These are phyloP conservation scores for Ptychodera flava DNA, from an alignment of 35 echinoderm and acorn worm species.

Conservation along the genomic window DNA sequence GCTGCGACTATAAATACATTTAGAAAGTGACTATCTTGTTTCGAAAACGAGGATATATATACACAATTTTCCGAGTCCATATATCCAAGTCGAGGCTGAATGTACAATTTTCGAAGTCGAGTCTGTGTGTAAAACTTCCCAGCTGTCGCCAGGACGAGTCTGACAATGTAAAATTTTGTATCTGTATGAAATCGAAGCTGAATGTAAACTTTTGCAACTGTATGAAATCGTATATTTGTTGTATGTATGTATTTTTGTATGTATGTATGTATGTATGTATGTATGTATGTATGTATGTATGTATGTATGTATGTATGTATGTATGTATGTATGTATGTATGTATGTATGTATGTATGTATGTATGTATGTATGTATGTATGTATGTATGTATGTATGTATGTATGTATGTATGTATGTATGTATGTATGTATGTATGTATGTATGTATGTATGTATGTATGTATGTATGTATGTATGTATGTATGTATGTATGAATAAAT, in stretches of 20 bases:
- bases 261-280: background rate
- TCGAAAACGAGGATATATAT: too few species aligned
- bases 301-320: background rate
- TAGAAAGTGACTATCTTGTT: too few species aligned
- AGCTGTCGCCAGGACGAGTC: too few species aligned
- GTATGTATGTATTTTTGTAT: background rate
- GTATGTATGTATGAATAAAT: background rate
- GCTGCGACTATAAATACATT: too few species aligned
- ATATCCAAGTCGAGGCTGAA: too few species aligned
- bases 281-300: background rate
- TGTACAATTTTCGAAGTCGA: too few species aligned
- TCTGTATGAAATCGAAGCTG: too few species aligned
- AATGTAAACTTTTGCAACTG: too few species aligned
- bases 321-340: background rate
- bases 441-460: background rate
- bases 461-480: background rate
- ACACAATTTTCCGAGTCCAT: too few species aligned
- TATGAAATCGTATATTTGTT: too few species aligned
- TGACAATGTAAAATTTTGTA: too few species aligned
- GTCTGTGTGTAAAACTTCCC: too few species aligned
- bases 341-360: background rate
- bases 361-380: background rate
- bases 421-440: background rate
- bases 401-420: background rate
- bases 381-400: background rate